These are phyloP conservation scores for Boleophthalmus pectinirostris DNA, from an alignment of 2,113 vertebrate species.

Conservation along the genomic window DNA sequence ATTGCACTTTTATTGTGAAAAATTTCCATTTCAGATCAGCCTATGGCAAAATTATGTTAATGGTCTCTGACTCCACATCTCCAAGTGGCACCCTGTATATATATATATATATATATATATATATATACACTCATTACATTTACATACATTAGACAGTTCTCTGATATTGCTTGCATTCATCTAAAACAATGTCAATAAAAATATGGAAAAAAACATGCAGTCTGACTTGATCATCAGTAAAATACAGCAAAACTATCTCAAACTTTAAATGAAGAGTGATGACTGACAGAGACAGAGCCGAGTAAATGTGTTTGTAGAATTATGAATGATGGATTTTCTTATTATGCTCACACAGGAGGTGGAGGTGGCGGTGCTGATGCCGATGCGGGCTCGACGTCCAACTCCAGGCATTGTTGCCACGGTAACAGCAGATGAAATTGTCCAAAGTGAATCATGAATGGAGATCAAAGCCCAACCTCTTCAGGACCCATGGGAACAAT, in stretches of 20 bases:
- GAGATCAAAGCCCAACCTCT: constrained; percentile 41
- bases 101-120: too few species aligned
- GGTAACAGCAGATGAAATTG: constrained; percentile 43
- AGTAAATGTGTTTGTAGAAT: background rate
- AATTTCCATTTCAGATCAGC: too few species aligned
- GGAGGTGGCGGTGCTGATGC: constrained; percentile 23
- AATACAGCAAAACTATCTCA: background rate
- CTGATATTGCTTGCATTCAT: too few species aligned
- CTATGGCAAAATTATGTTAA: too few species aligned
- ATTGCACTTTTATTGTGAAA: too few species aligned
- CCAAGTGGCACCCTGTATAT: too few species aligned
- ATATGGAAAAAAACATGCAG: background rate
- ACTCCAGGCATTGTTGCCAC: constrained; percentile 50
- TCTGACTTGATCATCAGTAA: background rate
- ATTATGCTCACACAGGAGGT: constrained; percentile 16
- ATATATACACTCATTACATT: too few species aligned
- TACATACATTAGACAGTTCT: too few species aligned
- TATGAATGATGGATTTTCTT: constrained; percentile 12
- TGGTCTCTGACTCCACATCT: too few species aligned
- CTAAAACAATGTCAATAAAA: background rate
- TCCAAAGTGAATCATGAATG: constrained; percentile 36
- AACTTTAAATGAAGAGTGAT: background rate
- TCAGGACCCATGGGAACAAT: constrained; percentile 13
- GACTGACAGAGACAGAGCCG: background rate
- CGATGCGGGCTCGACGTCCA: constrained; percentile 17